phyloP scores from a whole-genome alignment of 2,797 vertebrate species.

The Pteronotus mesoamericanus region DNA sequence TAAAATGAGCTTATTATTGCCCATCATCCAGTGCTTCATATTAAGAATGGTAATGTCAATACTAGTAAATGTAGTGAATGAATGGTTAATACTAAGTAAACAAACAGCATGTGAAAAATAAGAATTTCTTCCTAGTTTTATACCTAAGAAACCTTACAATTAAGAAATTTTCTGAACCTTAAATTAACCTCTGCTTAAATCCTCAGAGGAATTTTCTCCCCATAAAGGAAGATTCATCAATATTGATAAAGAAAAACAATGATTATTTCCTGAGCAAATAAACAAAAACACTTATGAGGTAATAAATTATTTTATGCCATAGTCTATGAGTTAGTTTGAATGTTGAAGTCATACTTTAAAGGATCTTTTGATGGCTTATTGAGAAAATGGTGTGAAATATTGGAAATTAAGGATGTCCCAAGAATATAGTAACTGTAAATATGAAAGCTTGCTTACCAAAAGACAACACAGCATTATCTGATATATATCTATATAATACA shows the following conservation, averaged over 20 bases:
- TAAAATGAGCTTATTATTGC: neutral
- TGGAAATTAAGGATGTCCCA: neutral
- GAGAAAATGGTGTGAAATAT: neutral
- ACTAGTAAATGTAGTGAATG: neutral
- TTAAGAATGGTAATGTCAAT: neutral
- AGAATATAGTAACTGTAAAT: neutral
- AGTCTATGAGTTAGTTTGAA: neutral
- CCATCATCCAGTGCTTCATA: neutral
- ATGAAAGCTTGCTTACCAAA: neutral
- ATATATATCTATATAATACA: neutral
- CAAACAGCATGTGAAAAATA: neutral
- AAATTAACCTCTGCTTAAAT: neutral
- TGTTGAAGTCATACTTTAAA: neutral
- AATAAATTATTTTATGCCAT: neutral
- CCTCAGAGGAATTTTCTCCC: neutral
- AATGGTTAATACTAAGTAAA: neutral
- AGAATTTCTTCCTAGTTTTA: conserved; percentile 11
- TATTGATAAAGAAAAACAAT: neutral
- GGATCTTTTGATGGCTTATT: neutral
- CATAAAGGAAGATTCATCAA: neutral
- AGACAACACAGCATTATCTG: neutral
- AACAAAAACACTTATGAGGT: neutral
- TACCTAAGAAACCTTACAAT: neutral
- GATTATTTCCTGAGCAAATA: neutral
- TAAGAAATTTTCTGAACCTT: neutral